Conservation (phyloP, 1,140 invertebrate genomes). For the Nephotettix cincticeps region DNA sequence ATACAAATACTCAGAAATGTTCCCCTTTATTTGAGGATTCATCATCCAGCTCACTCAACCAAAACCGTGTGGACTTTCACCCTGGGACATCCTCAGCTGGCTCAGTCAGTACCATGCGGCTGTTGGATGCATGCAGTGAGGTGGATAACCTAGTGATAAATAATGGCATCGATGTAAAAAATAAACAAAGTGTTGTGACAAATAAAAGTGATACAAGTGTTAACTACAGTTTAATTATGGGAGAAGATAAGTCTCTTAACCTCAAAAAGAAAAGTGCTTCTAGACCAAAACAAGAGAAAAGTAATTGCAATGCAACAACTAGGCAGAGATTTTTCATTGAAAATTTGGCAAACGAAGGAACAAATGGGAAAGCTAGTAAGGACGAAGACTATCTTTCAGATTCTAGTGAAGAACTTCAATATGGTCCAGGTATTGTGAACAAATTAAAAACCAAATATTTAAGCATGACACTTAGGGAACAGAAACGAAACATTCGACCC, state of each 20-base stretch:
- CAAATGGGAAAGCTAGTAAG: conserved; percentile 40
- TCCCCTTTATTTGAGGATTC: conserved; percentile 29
- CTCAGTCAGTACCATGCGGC: conserved; percentile 37
- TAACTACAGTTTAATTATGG: conserved; percentile 13
- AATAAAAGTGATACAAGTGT: conserved; percentile 8
- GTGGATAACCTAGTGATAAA: conserved; percentile 27
- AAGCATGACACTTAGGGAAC: conserved; percentile 72
- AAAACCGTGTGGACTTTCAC: conserved; percentile 38
- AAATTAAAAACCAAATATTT: conserved; percentile 81
- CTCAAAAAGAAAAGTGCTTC: conserved; percentile 27
- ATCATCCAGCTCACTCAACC: conserved; percentile 36
- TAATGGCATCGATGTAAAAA: conserved; percentile 18
- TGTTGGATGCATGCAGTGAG: conserved; percentile 32
- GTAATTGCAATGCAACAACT: conserved; percentile 14
- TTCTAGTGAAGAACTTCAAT: conserved; percentile 76
- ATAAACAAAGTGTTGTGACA: conserved; percentile 17
- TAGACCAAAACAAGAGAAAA: conserved; percentile 2
- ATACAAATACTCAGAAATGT: conserved; percentile 27
- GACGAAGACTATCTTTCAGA: conserved; percentile 48
- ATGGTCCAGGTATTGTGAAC: conserved; percentile 89
- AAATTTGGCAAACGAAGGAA: conserved; percentile 27
- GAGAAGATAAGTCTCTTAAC: conserved; percentile 24
- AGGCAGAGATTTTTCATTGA: conserved; percentile 31
- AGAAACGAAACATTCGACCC: conserved; percentile 56
- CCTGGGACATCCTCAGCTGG: conserved; percentile 21